A percentile compares a stretch with the other conserved stretches of the same genome.
Evolutionary conservation across 2,113 vertebrate genomes (phyloP).

Genomic region (Pomatorhinus ruficollis): DNA sequence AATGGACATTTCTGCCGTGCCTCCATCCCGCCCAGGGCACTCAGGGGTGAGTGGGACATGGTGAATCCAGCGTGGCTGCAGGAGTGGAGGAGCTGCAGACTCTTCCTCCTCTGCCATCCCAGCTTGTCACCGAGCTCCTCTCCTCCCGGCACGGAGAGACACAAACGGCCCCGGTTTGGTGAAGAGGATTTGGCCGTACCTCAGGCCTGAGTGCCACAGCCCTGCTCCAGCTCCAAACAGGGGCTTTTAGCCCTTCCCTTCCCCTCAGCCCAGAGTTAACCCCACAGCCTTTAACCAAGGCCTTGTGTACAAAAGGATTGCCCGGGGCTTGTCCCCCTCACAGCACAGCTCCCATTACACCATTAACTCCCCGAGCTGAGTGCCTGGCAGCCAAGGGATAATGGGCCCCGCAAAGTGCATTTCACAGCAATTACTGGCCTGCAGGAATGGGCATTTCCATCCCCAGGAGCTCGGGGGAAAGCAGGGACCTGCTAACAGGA

Average conservation of each 20-base stretch:
- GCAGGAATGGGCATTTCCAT: neutral
- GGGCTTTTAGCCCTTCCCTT: neutral
- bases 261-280: neutral
- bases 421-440: neutral
- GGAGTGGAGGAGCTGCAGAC: neutral
- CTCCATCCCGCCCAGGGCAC: neutral
- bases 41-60: too few relatives aligned
- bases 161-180: neutral
- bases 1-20: neutral
- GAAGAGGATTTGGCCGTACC: neutral
- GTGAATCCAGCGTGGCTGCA: neutral
- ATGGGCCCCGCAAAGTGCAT: neutral
- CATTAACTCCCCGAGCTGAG: constrained; percentile 3
- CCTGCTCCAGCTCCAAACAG: neutral
- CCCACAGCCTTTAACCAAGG: neutral
- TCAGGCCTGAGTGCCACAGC: neutral
- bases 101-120: neutral
- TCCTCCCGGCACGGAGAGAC: neutral
- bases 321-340: constrained; percentile 18
- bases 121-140: neutral
- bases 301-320: neutral
- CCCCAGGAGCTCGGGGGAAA: neutral
- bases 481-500: neutral
- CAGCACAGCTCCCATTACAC: neutral
- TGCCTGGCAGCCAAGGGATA: neutral